Evolutionary conservation across 2,797 vertebrate species (phyloP).

Genomic region (Cossypha dichroa): DNA sequence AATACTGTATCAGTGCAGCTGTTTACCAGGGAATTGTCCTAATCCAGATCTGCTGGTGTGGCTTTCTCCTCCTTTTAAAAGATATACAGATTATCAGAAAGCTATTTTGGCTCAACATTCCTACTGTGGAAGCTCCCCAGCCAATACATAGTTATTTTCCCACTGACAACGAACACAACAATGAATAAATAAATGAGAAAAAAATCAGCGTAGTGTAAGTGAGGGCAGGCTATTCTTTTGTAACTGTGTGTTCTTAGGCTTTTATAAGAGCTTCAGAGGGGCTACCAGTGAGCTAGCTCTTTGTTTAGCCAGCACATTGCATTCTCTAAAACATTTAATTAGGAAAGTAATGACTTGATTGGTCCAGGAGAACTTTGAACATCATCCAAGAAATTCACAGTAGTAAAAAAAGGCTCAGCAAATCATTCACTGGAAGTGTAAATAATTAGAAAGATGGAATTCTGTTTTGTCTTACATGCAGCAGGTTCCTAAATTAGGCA

Average conservation of each 20-base stretch:
- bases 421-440: neutral
- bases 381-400: constrained; percentile 24
- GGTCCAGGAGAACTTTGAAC: constrained; percentile 22
- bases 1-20: neutral
- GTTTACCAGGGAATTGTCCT: neutral
- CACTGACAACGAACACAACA: neutral
- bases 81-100: neutral
- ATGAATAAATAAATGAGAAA: constrained; percentile 18
- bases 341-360: constrained; percentile 33
- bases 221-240: neutral
- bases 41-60: neutral
- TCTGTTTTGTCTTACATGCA: neutral
- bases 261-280: neutral
- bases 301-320: neutral
- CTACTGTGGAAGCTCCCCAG: neutral
- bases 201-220: neutral
- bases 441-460: constrained; percentile 19
- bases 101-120: neutral
- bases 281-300: neutral
- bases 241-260: neutral
- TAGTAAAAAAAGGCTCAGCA: constrained; percentile 28
- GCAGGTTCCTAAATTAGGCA: neutral
- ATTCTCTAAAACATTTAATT: constrained; percentile 45
- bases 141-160: neutral
- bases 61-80: neutral